Percentiles rank a stretch among this genome's conserved stretches.
Evolutionary conservation across 92 coral and sea anemone species (phyloP).

Genomic region (Umimayanthus chanpuru): DNA sequence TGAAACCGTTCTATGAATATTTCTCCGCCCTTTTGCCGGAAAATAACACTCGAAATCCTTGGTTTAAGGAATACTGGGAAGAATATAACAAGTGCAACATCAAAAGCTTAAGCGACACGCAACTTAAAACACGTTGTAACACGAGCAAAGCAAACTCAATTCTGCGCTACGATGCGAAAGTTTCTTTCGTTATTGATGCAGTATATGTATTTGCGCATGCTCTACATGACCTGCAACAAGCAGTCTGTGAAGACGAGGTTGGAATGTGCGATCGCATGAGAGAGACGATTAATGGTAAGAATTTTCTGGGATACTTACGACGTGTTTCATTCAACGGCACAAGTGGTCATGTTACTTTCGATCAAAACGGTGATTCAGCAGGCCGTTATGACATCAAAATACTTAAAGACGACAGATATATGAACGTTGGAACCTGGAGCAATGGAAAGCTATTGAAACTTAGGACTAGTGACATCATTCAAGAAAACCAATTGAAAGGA

Average conservation of each 20-base stretch:
- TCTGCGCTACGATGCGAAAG: conserved; percentile 43
- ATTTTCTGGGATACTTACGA: conserved; percentile 59
- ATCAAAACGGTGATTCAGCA: conserved; percentile 63
- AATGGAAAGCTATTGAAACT: conserved; percentile 50
- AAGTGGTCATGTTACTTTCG: conserved; percentile 63
- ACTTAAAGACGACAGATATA: conserved; percentile 13
- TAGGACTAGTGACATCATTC: not conserved
- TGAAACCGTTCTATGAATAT: conserved; percentile 67
- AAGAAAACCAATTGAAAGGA: not conserved
- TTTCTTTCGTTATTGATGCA: conserved; percentile 79
- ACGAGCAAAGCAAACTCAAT: conserved; percentile 2
- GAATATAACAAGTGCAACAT: conserved; percentile 57
- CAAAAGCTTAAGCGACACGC: conserved; percentile 29
- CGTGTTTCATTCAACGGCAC: conserved; percentile 75
- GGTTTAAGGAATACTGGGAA: conserved; percentile 90
- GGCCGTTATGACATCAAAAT: conserved; percentile 65
- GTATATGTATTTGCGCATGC: conserved; percentile 87
- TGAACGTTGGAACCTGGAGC: conserved; percentile 64
- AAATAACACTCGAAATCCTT: conserved; percentile 77
- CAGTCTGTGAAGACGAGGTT: conserved; percentile 54
- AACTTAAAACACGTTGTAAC: conserved; percentile 8
- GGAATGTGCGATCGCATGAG: conserved; percentile 78
- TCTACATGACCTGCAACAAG: conserved; percentile 57
- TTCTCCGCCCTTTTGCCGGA: conserved; percentile 64
- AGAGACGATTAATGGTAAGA: conserved; percentile 38